phyloP scores from a whole-genome alignment of 2,888 invertebrate species.

The Orchesellides sinensis region DNA sequence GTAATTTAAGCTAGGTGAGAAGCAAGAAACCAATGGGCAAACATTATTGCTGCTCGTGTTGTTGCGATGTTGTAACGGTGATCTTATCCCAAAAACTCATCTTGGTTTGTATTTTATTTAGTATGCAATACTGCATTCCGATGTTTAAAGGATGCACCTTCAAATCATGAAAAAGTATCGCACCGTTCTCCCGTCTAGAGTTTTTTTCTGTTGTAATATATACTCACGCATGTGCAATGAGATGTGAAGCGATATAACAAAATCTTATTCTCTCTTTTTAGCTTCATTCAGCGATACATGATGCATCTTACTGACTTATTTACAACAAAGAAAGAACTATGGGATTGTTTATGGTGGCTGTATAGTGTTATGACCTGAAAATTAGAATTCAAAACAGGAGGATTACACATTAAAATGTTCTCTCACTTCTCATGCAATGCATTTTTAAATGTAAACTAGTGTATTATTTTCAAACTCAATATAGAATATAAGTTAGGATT shows the following conservation, averaged over 20 bases:
- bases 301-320: background rate
- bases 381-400: slow-evolving; percentile 52
- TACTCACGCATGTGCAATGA: slow-evolving; percentile 54
- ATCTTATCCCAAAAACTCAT: slow-evolving; percentile 39
- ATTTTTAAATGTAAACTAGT: background rate
- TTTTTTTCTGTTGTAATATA: slow-evolving; percentile 24
- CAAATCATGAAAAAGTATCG: too few relatives aligned
- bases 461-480: too few relatives aligned
- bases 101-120: slow-evolving; percentile 39
- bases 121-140: slow-evolving; percentile 20
- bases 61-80: slow-evolving; percentile 48
- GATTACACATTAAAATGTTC: background rate
- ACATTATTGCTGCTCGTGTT: slow-evolving; percentile 21
- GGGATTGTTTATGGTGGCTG: background rate
- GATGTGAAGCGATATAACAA: slow-evolving; percentile 45
- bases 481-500: background rate
- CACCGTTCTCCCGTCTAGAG: slow-evolving; percentile 23
- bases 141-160: slow-evolving; percentile 3
- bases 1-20: background rate
- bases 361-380: slow-evolving; percentile 50
- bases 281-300: background rate
- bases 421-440: background rate
- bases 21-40: background rate
- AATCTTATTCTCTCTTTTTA: background rate
- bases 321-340: slow-evolving; percentile 23